Evolutionary conservation across 2,113 vertebrate genomes (phyloP).

Genomic region (Ancistrus triradiatus): DNA sequence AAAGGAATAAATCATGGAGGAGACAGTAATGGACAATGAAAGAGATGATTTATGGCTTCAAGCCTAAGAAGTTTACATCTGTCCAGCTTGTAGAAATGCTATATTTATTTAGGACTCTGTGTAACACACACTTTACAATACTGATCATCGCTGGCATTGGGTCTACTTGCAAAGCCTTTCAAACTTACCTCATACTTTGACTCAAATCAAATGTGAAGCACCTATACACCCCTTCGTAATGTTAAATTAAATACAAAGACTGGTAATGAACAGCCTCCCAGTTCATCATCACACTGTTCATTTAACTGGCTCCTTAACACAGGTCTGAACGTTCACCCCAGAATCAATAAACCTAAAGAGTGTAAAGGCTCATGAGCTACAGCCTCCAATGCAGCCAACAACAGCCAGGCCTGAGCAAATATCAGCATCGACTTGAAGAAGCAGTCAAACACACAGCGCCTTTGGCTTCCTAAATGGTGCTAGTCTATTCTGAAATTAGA

Average conservation of each 20-base stretch:
- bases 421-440: not conserved
- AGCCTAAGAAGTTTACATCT: slow-evolving; percentile 6
- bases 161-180: not conserved
- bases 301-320: slow-evolving; percentile 20
- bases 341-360: slow-evolving; percentile 26
- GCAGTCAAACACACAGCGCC: slow-evolving; percentile 21
- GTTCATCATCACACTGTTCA: slow-evolving; percentile 25
- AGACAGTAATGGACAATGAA: slow-evolving; percentile 13
- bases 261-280: slow-evolving; percentile 21
- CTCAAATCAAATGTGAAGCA: not conserved
- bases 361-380: slow-evolving; percentile 34
- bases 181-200: not conserved
- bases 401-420: slow-evolving; percentile 12
- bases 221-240: slow-evolving; percentile 15
- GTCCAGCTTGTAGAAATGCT: not conserved
- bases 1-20: slow-evolving; percentile 42
- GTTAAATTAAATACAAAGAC: slow-evolving; percentile 5
- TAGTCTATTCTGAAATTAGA: not conserved
- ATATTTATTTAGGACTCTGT: not conserved
- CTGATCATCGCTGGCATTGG: not conserved
- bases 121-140: slow-evolving; percentile 22
- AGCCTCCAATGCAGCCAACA: slow-evolving; percentile 17
- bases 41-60: slow-evolving; percentile 35
- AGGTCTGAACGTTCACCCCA: slow-evolving; percentile 11
- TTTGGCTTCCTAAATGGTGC: slow-evolving; percentile 15